Percentiles rank a stretch among this genome's conserved stretches.
Conservation (phyloP, 2,113 vertebrate genomes). For the Apus apus region DNA sequence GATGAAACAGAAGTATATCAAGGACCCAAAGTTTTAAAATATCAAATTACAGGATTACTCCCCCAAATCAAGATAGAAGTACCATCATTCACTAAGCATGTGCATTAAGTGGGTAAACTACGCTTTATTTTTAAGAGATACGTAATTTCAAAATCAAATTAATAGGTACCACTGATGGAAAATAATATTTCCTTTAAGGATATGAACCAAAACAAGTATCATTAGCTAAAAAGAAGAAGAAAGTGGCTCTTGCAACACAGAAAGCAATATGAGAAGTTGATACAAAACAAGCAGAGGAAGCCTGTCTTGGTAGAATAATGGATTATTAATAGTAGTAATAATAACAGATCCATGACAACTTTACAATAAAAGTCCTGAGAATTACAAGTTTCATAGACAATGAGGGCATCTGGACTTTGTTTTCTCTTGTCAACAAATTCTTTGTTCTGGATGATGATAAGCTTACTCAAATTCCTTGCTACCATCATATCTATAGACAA, state of each 20-base stretch:
- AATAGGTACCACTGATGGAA: not conserved
- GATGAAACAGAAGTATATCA: not conserved
- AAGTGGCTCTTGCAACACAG: not conserved
- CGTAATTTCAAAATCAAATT: not conserved
- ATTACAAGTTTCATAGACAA: not conserved
- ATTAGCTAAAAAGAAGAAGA: not conserved
- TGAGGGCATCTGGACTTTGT: not conserved
- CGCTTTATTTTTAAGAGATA: not conserved
- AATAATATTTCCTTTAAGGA: not conserved
- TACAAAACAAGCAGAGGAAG: not conserved
- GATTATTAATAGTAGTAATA: not conserved
- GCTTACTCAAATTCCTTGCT: not conserved
- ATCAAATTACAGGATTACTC: not conserved
- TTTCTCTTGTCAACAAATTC: not conserved
- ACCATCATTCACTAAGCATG: not conserved
- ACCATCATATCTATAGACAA: not conserved
- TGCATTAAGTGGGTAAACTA: not conserved
- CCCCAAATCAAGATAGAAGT: not conserved
- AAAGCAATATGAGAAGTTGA: not conserved
- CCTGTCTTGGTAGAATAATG: not conserved
- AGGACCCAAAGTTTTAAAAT: not conserved
- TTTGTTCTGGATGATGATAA: not conserved
- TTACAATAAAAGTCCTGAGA: not conserved
- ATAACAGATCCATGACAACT: not conserved
- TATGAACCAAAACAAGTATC: not conserved